These are phyloP conservation scores for Coremacera marginata DNA, from an alignment of 2,888 invertebrate species.

Conservation along the genomic window DNA sequence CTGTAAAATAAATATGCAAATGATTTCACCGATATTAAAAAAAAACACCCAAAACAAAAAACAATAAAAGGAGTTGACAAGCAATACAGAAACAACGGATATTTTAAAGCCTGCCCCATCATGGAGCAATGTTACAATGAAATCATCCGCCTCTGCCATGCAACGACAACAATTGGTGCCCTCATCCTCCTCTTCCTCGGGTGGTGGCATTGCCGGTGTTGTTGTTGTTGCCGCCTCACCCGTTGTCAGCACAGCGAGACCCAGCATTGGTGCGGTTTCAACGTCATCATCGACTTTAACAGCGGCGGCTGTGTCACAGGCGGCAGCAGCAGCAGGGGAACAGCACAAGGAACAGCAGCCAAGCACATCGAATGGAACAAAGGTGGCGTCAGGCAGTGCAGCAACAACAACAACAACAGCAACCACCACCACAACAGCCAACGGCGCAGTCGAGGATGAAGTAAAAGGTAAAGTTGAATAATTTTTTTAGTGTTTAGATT, in stretches of 20 bases:
- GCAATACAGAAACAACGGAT: slow-evolving; percentile 64
- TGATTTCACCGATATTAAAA: neutral
- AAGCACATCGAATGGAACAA: slow-evolving; percentile 12
- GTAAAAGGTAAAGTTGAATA: slow-evolving; percentile 71
- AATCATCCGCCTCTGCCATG: slow-evolving; percentile 58
- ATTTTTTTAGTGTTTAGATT: slow-evolving; percentile 3
- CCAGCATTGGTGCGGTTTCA: slow-evolving; percentile 64
- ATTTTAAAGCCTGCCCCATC: slow-evolving; percentile 73
- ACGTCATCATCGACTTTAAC: slow-evolving; percentile 60
- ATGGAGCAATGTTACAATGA: slow-evolving; percentile 70
- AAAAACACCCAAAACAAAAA: neutral
- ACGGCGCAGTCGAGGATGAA: slow-evolving; percentile 71
- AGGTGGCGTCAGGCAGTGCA: slow-evolving; percentile 22
- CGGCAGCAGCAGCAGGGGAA: slow-evolving; percentile 20
- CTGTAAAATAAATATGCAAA: neutral
- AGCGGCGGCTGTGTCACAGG: slow-evolving; percentile 45
- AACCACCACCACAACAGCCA: slow-evolving; percentile 47
- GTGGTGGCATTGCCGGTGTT: slow-evolving; percentile 54
- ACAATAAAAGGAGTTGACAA: slow-evolving; percentile 64
- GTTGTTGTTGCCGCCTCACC: slow-evolving; percentile 42
- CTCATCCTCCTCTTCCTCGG: slow-evolving; percentile 60
- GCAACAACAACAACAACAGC: slow-evolving; percentile 34
- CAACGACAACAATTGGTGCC: slow-evolving; percentile 52
- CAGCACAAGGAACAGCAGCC: slow-evolving; percentile 38
- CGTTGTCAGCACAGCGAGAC: slow-evolving; percentile 54